Conservation (phyloP, 2,797 vertebrate genomes). For the Meda fulgida region DNA sequence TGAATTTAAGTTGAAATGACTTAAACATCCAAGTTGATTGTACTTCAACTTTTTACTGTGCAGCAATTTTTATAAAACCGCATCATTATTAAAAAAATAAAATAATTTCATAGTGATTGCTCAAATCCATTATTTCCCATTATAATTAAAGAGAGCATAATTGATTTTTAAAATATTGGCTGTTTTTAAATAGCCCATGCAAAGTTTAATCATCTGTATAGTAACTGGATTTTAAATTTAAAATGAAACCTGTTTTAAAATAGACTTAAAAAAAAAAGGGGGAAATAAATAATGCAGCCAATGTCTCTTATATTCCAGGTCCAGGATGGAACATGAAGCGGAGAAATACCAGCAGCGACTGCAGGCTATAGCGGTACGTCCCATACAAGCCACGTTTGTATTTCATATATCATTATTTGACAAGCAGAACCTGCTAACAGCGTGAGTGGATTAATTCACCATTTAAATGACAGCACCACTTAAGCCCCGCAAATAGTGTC, state of each 20-base stretch:
- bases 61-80: background rate
- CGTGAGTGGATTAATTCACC: background rate
- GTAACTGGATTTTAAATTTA: background rate
- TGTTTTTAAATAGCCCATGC: background rate
- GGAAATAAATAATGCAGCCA: constrained; percentile 5
- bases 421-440: background rate
- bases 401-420: constrained; percentile 7
- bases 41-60: too few species aligned
- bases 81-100: background rate
- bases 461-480: background rate
- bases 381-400: background rate
- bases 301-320: constrained; percentile 51
- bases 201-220: background rate
- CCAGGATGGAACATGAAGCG: constrained; percentile 76
- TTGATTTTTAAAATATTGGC: background rate
- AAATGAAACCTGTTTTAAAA: background rate
- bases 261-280: background rate
- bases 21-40: too few species aligned
- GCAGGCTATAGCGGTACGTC: constrained; percentile 79
- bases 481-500: constrained; percentile 13
- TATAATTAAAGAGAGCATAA: background rate
- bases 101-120: background rate
- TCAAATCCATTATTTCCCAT: background rate
- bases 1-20: too few species aligned
- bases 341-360: constrained; percentile 81